Base-by-base conservation (phyloP, 2,113 vertebrate genomes). In the Python bivittatus region DNA sequence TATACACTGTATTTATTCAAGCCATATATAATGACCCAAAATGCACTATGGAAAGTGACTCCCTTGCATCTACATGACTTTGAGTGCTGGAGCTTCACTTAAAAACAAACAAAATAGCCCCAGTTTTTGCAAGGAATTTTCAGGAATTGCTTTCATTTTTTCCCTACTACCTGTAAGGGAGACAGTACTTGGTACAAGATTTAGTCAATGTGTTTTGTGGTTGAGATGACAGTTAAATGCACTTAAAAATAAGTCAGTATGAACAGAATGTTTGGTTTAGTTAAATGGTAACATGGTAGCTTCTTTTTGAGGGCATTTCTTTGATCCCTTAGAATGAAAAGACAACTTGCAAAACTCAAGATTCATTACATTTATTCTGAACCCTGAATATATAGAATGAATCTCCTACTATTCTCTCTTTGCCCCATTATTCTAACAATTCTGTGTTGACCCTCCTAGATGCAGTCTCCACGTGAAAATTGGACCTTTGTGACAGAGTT, bases 401-500 rank as follows among this genome's bases (percentile, higher is more conserved):
- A 20, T 17, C 52, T 84, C 44, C 38, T 17, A 25, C 54, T 84
- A 15, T 90, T 58, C 3, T 42, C 79, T 56, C 27, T 84, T 13
- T 11, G 25, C 56, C 84, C 86, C 23, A 84, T 33, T 60, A 44
- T 48, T 58, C 83, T 48, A 33, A 48, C 17, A 3, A 15, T 58
- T 44, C 56, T 84, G 90, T 92, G 15, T 33, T 58, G 17, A 33
- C 15, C 42, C 57, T 68, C 54, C 33, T 44, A 92, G 91, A 92
- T 92, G 91, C 25, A 13, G 52, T 53, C 85, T 79, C 52, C 11
- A 0, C 3, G 20, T 88, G 86, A 92, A 57, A 92, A 92, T 57
- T 89, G 54, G 87, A 92, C 86, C 0, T 23, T 60, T 11, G 87
- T 92, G 10, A 84, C 58, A 48, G 91, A 92, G 44, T 92, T 92